Conservation (phyloP, 2,797 vertebrate genomes). For the Hydrolagus colliei region DNA sequence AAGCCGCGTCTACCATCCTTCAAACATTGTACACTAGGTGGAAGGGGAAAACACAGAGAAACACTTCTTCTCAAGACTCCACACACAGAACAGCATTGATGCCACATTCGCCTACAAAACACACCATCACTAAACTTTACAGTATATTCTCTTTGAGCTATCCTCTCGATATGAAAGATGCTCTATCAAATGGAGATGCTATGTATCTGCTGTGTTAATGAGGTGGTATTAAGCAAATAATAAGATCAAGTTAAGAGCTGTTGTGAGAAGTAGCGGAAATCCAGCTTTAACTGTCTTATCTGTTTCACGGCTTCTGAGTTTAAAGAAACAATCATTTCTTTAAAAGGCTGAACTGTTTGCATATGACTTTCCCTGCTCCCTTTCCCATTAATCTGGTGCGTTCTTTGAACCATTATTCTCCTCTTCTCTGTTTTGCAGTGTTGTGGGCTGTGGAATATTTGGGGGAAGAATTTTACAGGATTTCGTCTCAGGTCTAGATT, state of each 20-base stretch:
- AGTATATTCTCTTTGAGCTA: no score
- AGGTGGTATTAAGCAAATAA: background rate
- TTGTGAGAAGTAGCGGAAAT: background rate
- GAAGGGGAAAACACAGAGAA: background rate
- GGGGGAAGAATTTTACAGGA: no score
- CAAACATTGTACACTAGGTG: background rate
- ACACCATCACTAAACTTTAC: no score
- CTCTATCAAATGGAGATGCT: no score
- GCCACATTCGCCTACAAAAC: no score
- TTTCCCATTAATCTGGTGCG: background rate
- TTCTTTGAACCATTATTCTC: background rate
- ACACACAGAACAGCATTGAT: background rate
- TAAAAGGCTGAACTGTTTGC: background rate
- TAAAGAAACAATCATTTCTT: background rate
- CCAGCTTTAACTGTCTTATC: background rate
- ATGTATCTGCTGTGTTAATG: background rate
- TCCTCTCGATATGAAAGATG: no score
- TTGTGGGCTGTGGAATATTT: no score
- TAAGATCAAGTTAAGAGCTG: background rate
- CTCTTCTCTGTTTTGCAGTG: no score
- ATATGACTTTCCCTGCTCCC: no score
- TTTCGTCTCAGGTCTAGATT: no score
- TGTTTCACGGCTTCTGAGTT: background rate
- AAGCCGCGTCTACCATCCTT: constrained; percentile 25
- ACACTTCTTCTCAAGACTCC: background rate